Evolutionary conservation across 64 coral and sea anemone species (phyloP), one percentile per base, ranked within the genome.

Genomic region (Astreopora myriophthalma): DNA sequence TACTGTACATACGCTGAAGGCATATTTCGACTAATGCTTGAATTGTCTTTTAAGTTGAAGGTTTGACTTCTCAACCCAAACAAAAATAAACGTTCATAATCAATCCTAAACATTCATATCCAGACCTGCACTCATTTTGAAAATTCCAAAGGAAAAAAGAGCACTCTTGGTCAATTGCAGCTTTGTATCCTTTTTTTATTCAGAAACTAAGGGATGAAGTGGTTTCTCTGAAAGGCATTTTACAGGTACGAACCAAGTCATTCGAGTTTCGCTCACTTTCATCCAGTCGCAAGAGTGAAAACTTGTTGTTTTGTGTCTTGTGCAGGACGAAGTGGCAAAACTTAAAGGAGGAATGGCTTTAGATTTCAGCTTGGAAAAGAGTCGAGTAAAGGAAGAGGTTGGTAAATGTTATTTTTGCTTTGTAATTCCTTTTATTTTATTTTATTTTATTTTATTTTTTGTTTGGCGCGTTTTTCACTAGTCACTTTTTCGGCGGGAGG

Each of bases 331-430:
- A 48, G 40, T 92, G 38, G 52, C 66, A 6, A 92, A 92, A 84
- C 72, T 92, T 33, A 85, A 85, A 92, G 69, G 79, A 38, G 70
- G 80, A 31, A 84, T 86, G 72, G 71, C 49, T 1, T 34, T 92
- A 34, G 90, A 92, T 55, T 48, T 92, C 68, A 92, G 90, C 20
- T 33, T 92, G 38, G 90, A 92, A 76, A 92, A 92, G 52, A 92
- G 90, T 48, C 34, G 69, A 51, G 63, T 73, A 25, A 92, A 84
- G 61, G 90, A 92, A 77, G 90, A 92, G 81, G 90, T 92, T 55
- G 1, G 29, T 29, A 13, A 34, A 63, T 83, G 46, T 55, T 7
- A 36, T 73, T 37, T 39, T 35, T 36, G 1, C 14, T 22, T 14
- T 38, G 19, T 7, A 13, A 32, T 33, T 29, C 12, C 19, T 39